Conservation (phyloP, 1,140 invertebrate species). For the Drosophila cardini region DNA sequence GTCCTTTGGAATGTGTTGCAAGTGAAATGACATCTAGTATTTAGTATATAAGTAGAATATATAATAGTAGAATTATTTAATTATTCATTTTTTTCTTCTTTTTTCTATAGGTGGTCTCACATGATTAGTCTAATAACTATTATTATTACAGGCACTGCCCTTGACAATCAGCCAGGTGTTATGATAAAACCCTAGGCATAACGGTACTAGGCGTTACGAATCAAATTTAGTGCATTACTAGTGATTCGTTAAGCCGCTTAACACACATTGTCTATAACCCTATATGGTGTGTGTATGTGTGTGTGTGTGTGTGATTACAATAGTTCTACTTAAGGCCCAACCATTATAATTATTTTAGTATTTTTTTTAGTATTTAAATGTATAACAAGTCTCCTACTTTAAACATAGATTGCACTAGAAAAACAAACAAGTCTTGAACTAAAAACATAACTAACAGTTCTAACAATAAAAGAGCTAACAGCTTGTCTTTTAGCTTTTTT, state of each 20-base stretch:
- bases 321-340: conserved; percentile 19
- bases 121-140: conserved; percentile 34
- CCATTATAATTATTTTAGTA: neutral
- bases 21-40: conserved; percentile 57
- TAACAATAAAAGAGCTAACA: conserved; percentile 47
- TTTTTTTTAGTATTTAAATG: neutral
- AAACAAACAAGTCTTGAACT: conserved; percentile 60
- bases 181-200: conserved; percentile 34
- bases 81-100: conserved; percentile 19
- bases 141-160: conserved; percentile 14
- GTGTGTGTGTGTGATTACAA: conserved; percentile 6
- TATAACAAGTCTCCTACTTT: neutral
- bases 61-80: neutral
- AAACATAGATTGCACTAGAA: conserved; percentile 65
- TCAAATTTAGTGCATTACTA: neutral
- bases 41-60: neutral
- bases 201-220: conserved; percentile 4
- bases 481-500: conserved; percentile 7
- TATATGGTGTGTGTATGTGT: neutral
- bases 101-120: conserved; percentile 51
- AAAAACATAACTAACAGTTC: conserved; percentile 54
- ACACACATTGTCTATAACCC: neutral
- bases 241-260: neutral
- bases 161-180: conserved; percentile 20
- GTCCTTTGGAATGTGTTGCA: conserved; percentile 80